Evolutionary conservation across 2,113 vertebrate genomes (phyloP), one percentile per base, ranked within the genome.

Genomic region (Empidonax traillii): DNA sequence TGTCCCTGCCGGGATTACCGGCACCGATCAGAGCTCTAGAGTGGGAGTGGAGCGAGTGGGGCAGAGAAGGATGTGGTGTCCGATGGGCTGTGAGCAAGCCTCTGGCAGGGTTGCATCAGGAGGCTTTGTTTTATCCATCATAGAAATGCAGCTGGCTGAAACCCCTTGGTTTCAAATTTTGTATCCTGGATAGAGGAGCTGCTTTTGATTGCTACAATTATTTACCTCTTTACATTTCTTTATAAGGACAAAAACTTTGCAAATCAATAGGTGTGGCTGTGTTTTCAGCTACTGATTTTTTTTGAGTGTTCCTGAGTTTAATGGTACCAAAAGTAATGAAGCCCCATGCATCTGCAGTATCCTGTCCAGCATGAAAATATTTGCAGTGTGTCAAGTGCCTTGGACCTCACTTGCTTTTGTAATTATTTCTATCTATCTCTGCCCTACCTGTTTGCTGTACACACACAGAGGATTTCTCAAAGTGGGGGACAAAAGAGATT

Each of bases 11-110:
- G 4, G 30, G 19, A 2, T 8, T 5, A 14, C 37, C 0, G 5
- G 37, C 82, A 23, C 21, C 10, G 3, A 3, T 6, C 7, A 10
- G 56, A 46, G 39, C 58, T 67, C 66, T n/a, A 33, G 68, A 62
- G 28, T 0, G 0, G 6, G 14, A 14, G 51, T 7, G 25, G 20
- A 19, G 1, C 1, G 4, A 41, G 37, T 1, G 1, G 8, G 19
- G 13, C 41, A 43, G 15, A 12, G 14, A 69, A 22, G 22, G 53
- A 27, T 41, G 41, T 28, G 31, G 12, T 37, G 19, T 31, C 55
- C 1, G 0, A 11, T 16, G 16, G 14, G 15, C 21, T 47, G 8
- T 20, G 17, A 56, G 67, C 59, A 55, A 78, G 13, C 73, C 12
- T 67, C 37, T 14, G 65, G 10, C 61, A 58, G 28, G 25, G 41